Evolutionary conservation across 2,797 vertebrate genomes (phyloP), one percentile per base, ranked within the genome.

Genomic region (Lindbergichthys nudifrons): DNA sequence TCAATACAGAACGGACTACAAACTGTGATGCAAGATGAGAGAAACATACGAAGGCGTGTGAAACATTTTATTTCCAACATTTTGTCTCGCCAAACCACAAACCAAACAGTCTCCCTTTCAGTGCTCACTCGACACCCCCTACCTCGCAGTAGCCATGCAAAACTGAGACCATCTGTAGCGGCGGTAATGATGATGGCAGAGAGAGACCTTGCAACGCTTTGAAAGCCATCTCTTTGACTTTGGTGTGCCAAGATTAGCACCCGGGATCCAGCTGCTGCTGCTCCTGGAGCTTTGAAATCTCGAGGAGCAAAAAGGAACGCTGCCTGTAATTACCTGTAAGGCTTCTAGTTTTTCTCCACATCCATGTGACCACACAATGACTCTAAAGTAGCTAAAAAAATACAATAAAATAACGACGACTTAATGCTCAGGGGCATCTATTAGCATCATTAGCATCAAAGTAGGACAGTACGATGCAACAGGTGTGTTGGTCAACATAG

Each of bases 201-300:
- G 32, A 36, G 77, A 85, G 73, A 87, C 61, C 66, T 48, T 65
- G 54, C 42, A 43, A 74, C 65, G 80, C 88, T 93, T 92, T 92
- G 85, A 93, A 92, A 88, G 73, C 75, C 75, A 51, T 80, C 72
- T 79, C 83, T 88, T 90, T 91, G 87, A 90, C 92, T 85, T 88
- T 79, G 74, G 77, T 83, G 80, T 70, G 86, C 75, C 65, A 71
- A 91, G 84, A 91, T 93, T 87, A 93, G 78, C 81, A 87, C 65
- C 81, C 57, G 61, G 39, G 71, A 91, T 91, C 84, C 83, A 56
- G 81, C 70, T 68, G 73, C 70, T 70, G 70, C 73, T 73, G 83
- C 83, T 86, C 65, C 70, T 58, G 77, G 72, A 89, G 89, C 88
- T 93, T 92, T 92, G 83, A 92, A 93, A 91, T 87, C 82, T 90